Evolutionary conservation across 92 coral and sea anemone genomes (phyloP).

Genomic region (Diadumene lineata): DNA sequence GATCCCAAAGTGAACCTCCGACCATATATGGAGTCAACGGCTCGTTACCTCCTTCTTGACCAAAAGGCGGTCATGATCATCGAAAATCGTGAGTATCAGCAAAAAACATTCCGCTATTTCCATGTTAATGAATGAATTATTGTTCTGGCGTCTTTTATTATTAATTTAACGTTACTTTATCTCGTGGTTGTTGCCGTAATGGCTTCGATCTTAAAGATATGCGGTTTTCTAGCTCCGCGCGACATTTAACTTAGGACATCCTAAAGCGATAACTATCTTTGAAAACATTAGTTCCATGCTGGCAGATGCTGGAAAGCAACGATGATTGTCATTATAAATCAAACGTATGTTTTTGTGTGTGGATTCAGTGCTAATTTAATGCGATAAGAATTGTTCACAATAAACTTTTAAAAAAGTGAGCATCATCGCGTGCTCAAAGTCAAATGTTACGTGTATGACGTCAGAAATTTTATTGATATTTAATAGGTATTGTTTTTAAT

Average conservation of each 20-base stretch:
- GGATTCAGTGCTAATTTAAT: not conserved
- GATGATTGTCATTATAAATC: not conserved
- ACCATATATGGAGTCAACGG: not conserved
- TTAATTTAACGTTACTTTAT: not conserved
- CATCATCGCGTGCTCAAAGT: too few relatives aligned
- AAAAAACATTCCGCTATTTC: not conserved
- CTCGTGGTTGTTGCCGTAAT: not conserved
- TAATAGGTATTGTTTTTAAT: too few relatives aligned
- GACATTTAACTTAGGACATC: not conserved
- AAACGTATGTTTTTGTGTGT: not conserved
- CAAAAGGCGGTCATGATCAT: not conserved
- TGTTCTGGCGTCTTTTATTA: not conserved
- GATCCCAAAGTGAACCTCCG: not conserved
- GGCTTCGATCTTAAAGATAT: not conserved
- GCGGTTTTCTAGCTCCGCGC: not conserved
- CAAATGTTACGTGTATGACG: too few relatives aligned
- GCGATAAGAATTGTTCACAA: not conserved
- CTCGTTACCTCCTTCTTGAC: not conserved
- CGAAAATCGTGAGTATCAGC: not conserved
- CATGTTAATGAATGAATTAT: not conserved
- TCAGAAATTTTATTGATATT: too few relatives aligned
- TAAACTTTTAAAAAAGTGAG: not conserved
- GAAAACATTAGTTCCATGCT: not conserved
- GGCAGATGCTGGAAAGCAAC: not conserved
- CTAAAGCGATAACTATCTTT: not conserved